Conservation (phyloP, 2,888 invertebrate genomes). For the Apocheima hispidaria region DNA sequence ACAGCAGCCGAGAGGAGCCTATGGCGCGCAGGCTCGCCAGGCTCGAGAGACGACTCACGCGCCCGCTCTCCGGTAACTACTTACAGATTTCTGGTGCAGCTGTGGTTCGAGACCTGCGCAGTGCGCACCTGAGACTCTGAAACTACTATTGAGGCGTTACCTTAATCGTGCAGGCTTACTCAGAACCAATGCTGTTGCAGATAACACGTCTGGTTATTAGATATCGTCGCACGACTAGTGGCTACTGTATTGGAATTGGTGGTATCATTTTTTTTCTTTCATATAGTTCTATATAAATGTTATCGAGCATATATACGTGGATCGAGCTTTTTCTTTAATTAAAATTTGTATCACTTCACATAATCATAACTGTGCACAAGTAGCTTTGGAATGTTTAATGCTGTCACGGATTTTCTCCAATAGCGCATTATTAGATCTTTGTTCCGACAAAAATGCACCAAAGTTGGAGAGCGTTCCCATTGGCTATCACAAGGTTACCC, state of each 20-base stretch:
- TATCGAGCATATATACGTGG: no score
- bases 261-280: no score
- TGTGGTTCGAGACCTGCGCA: neutral
- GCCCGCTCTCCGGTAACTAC: constrained; percentile 68
- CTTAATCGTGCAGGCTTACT: neutral
- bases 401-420: no score
- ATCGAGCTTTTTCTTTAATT: neutral
- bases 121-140: neutral
- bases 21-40: constrained; percentile 59
- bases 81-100: neutral
- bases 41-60: constrained; percentile 63
- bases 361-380: neutral
- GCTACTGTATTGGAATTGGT: no score
- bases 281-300: no score
- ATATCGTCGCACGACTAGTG: neutral
- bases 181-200: neutral
- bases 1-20: constrained; percentile 52
- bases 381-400: neutral
- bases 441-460: no score
- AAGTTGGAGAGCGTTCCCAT: no score
- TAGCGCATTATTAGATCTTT: no score
- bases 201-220: neutral
- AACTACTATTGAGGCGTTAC: neutral
- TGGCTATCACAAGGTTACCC: no score
- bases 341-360: neutral